A percentile compares a stretch with the other conserved stretches of the same genome.
phyloP scores from a whole-genome alignment of 2,888 invertebrate species.

The Drosophila mimica region DNA sequence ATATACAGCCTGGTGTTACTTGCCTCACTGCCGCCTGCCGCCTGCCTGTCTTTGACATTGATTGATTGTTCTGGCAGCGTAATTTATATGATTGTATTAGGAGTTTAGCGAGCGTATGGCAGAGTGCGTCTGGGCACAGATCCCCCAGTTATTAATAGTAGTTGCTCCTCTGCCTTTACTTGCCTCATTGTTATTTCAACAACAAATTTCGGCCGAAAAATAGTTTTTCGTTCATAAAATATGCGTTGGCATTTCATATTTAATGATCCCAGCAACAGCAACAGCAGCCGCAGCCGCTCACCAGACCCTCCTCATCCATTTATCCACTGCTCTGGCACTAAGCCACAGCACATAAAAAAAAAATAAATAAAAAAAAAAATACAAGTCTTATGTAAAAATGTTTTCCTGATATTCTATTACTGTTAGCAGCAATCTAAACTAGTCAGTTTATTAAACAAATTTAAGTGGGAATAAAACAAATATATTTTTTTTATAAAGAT shows the following conservation, averaged over 20 bases:
- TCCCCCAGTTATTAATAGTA: slow-evolving; percentile 71
- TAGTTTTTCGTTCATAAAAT: slow-evolving; percentile 65
- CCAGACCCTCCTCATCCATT: not conserved
- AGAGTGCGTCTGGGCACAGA: slow-evolving; percentile 15
- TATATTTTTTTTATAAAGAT: too few species aligned
- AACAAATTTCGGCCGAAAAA: slow-evolving; percentile 62
- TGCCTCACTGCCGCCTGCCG: slow-evolving; percentile 10
- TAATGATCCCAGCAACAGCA: slow-evolving; percentile 58
- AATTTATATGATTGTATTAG: slow-evolving; percentile 81
- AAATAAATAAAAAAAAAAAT: not conserved
- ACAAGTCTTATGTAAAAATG: slow-evolving; percentile 15
- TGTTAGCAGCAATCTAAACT: not conserved
- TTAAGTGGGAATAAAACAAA: not conserved
- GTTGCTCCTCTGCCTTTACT: slow-evolving; percentile 24
- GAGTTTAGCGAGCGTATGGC: slow-evolving; percentile 17
- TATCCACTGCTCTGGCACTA: slow-evolving; percentile 23
- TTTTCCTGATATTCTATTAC: not conserved
- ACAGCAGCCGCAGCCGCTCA: slow-evolving; percentile 2
- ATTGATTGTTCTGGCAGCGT: slow-evolving; percentile 75
- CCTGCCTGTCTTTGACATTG: slow-evolving; percentile 71
- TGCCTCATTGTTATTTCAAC: slow-evolving; percentile 65
- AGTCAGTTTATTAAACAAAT: not conserved
- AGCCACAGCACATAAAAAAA: slow-evolving; percentile 30
- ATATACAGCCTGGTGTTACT: slow-evolving; percentile 2
- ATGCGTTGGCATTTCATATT: slow-evolving; percentile 66